These are phyloP conservation scores for Rostratula benghalensis DNA, from an alignment of 2,113 vertebrate genomes.

Conservation along the genomic window DNA sequence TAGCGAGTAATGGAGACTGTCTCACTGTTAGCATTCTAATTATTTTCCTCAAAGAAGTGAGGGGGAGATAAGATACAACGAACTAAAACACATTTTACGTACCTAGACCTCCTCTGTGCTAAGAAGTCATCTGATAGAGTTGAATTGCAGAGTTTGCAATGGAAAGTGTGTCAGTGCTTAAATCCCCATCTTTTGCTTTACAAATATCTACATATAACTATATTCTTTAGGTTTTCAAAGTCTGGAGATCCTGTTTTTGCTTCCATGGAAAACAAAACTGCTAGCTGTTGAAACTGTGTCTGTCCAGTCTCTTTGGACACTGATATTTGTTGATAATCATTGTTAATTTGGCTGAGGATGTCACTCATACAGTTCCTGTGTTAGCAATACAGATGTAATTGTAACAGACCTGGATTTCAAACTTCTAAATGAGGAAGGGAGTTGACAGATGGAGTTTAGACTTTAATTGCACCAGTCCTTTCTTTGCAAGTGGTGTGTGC, in stretches of 20 bases:
- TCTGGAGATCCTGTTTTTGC: neutral
- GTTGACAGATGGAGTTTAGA: neutral
- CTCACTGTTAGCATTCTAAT: neutral
- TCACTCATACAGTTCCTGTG: neutral
- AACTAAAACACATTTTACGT: neutral
- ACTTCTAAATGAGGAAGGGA: neutral
- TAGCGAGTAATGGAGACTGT: neutral
- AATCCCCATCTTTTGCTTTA: neutral
- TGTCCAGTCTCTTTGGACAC: neutral
- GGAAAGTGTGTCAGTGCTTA: neutral
- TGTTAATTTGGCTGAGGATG: neutral
- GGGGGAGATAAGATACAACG: neutral
- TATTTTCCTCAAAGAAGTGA: neutral
- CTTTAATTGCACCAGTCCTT: neutral
- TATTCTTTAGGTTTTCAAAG: rapidly evolving
- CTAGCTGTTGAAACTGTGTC: neutral
- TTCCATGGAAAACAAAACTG: neutral
- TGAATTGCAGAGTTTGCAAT: neutral
- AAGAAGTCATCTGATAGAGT: neutral
- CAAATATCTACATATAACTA: neutral
- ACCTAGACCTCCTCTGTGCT: rapidly evolving
- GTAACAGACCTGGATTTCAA: neutral
- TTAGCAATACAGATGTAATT: neutral
- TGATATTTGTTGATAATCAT: neutral
- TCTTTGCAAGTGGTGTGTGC: neutral